phyloP scores from a whole-genome alignment of 2,797 vertebrate genomes.

The Acipenser oxyrinchus region DNA sequence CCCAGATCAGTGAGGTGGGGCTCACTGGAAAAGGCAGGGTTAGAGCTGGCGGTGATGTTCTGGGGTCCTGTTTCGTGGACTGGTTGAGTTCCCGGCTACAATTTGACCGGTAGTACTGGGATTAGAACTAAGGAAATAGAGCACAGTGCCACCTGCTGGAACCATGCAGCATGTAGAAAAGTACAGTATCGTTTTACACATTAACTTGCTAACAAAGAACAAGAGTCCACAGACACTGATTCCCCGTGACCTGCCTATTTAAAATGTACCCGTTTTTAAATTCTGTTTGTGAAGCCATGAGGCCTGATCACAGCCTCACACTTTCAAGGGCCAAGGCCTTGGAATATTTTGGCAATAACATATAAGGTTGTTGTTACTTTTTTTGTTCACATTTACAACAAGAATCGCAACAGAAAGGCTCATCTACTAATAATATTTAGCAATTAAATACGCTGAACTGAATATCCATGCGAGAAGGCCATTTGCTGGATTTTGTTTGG shows the following conservation, averaged over 20 bases:
- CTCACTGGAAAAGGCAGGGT: too few relatives aligned
- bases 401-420: neutral
- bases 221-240: neutral
- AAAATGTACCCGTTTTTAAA: neutral
- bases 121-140: too few relatives aligned
- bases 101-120: too few relatives aligned
- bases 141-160: neutral
- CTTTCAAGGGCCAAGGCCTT: neutral
- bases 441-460: slow-evolving; percentile 6
- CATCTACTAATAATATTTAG: neutral
- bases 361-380: neutral
- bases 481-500: too few relatives aligned
- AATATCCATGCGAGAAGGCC: neutral
- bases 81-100: too few relatives aligned
- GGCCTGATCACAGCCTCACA: neutral
- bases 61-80: too few relatives aligned
- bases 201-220: slow-evolving; percentile 4
- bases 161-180: neutral
- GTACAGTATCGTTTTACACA: neutral
- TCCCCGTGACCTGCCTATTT: neutral
- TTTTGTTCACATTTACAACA: too few relatives aligned
- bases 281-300: neutral
- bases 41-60: too few relatives aligned
- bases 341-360: neutral
- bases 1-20: too few relatives aligned